Conservation (phyloP, 2,888 invertebrate genomes). For the Ophraella communa region DNA sequence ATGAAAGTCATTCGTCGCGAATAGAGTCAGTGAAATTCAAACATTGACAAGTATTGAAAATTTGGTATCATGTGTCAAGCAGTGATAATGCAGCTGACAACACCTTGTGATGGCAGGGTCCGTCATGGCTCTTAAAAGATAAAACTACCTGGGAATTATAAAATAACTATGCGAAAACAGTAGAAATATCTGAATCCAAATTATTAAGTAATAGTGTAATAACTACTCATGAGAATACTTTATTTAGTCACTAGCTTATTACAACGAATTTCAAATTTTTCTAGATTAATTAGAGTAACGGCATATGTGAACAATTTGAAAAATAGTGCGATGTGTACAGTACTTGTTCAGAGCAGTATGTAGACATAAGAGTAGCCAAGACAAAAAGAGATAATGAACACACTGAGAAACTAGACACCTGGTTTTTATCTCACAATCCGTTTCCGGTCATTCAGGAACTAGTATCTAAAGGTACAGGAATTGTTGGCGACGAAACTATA, state of each 20-base stretch:
- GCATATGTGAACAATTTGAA: too few species aligned
- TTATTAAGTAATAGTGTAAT: neutral
- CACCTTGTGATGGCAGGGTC: neutral
- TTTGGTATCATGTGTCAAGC: conserved; percentile 28
- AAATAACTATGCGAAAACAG: neutral
- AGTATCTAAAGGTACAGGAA: too few species aligned
- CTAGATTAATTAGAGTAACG: neutral
- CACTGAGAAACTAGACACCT: too few species aligned
- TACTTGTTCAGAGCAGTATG: too few species aligned
- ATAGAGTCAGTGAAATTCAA: conserved; percentile 33
- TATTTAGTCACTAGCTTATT: neutral
- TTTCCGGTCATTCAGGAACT: too few species aligned
- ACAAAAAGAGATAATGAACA: too few species aligned
- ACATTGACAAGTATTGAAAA: conserved; percentile 5
- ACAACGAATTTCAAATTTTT: neutral
- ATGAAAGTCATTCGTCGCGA: conserved; percentile 32
- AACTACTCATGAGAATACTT: neutral
- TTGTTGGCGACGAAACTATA: too few species aligned
- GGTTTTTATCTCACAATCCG: too few species aligned
- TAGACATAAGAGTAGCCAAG: too few species aligned
- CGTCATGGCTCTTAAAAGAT: neutral
- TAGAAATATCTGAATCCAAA: neutral
- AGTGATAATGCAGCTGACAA: conserved; percentile 28
- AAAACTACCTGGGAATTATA: neutral
- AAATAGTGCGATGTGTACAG: too few species aligned